Evolutionary conservation across 2,797 vertebrate species (phyloP).

Genomic region (Sarcoramphus papa): DNA sequence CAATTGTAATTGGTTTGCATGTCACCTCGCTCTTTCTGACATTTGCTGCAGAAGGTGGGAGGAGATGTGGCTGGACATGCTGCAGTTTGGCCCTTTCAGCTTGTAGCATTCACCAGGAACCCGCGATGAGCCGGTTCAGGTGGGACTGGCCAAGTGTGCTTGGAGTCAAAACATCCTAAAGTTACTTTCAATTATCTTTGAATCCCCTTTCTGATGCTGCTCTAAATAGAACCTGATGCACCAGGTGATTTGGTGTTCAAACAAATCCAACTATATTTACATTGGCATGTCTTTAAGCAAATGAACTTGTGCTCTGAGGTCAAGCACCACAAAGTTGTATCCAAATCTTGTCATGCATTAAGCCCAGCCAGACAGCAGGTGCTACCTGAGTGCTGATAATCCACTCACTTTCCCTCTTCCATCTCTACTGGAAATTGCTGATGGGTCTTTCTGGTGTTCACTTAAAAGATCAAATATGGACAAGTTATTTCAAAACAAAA

Average conservation of each 20-base stretch:
- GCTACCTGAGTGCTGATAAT: conserved; percentile 25
- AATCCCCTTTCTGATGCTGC: neutral
- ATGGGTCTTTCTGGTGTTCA: neutral
- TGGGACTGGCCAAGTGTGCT: neutral
- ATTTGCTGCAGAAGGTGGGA: neutral
- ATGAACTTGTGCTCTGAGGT: conserved; percentile 25
- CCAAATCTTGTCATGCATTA: neutral
- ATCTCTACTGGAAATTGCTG: neutral
- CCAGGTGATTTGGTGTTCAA: neutral
- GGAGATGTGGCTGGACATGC: neutral
- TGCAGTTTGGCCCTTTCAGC: neutral
- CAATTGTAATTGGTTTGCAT: neutral
- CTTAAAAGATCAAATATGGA: neutral
- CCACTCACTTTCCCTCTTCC: neutral
- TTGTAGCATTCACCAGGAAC: neutral
- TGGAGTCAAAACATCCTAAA: neutral
- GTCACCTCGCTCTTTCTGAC: neutral
- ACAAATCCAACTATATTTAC: conserved; percentile 14
- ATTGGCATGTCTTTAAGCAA: neutral
- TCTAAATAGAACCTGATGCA: neutral
- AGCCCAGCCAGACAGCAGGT: neutral
- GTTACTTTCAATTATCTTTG: neutral
- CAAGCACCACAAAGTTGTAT: neutral
- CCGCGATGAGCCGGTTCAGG: accelerated
- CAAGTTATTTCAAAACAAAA: conserved; percentile 2